Conservation (phyloP, 1,140 invertebrate species). For the Euborellia annulipes region DNA sequence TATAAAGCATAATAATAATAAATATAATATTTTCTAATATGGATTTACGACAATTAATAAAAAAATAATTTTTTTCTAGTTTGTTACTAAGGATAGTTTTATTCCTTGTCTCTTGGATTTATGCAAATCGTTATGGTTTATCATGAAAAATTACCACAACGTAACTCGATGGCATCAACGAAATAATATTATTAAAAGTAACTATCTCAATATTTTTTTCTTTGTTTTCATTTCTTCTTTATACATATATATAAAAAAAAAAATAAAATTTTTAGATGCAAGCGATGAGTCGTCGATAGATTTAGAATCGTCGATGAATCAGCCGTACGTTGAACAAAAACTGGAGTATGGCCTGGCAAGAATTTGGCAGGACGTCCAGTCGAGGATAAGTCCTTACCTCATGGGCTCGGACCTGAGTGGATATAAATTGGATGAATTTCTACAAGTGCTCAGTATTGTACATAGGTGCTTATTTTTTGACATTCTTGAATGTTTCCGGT, state of each 20-base stretch:
- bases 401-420: conserved; percentile 57
- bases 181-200: conserved; percentile 19
- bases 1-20: too few species aligned
- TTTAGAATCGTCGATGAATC: conserved; percentile 43
- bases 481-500: too few species aligned
- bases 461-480: conserved; percentile 51
- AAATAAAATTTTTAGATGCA: not conserved
- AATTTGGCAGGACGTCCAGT: conserved; percentile 90
- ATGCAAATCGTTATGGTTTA: conserved; percentile 67
- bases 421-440: conserved; percentile 90
- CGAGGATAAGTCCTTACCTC: conserved; percentile 69
- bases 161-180: conserved; percentile 63
- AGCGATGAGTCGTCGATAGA: too few species aligned
- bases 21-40: too few species aligned
- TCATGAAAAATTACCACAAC: conserved; percentile 67
- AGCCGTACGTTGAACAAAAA: conserved; percentile 74
- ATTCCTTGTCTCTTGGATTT: conserved; percentile 65
- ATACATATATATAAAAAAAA: not conserved
- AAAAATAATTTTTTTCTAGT: conserved; percentile 28
- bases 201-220: not conserved
- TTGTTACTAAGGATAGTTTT: conserved; percentile 57
- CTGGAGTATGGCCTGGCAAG: conserved; percentile 67
- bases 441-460: conserved; percentile 73
- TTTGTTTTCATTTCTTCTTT: not conserved
- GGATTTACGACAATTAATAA: too few species aligned